These are phyloP conservation scores for Pristionchus pacificus DNA, from an alignment of 1,140 invertebrate species.

Conservation along the genomic window DNA sequence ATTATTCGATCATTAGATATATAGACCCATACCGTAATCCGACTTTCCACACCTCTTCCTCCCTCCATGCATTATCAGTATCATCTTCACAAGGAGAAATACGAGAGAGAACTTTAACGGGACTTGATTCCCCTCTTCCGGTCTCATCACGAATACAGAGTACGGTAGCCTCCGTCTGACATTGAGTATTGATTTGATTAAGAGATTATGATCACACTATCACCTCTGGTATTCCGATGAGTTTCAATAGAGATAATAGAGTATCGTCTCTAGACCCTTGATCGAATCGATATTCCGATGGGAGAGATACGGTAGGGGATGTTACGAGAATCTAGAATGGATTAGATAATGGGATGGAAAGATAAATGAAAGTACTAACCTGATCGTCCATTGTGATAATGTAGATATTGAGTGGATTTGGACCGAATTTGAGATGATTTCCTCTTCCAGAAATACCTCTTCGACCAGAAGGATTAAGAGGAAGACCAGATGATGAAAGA, in stretches of 20 bases:
- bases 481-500: conserved; percentile 26
- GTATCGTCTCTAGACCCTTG: conserved; percentile 26
- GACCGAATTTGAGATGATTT: conserved; percentile 30
- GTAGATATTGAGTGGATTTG: conserved; percentile 26
- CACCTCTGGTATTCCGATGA: conserved; percentile 24
- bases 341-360: conserved; percentile 1
- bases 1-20: no score
- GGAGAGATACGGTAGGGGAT: background rate
- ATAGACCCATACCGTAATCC: background rate
- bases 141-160: conserved; percentile 12
- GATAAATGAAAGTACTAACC: no score
- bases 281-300: conserved; percentile 22
- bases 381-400: conserved; percentile 18
- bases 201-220: conserved; percentile 11
- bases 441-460: conserved; percentile 33
- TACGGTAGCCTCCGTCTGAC: conserved; percentile 23
- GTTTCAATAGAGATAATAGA: conserved; percentile 24
- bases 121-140: conserved; percentile 12
- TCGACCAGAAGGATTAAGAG: conserved; percentile 39
- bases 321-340: conserved; percentile 5
- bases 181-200: conserved; percentile 14
- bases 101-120: conserved; percentile 19
- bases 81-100: conserved; percentile 16
- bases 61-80: conserved; percentile 39
- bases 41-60: conserved; percentile 35